Evolutionary conservation across 2,113 vertebrate genomes (phyloP), one percentile per base, ranked within the genome.

Genomic region (Girardinichthys multiradiatus): DNA sequence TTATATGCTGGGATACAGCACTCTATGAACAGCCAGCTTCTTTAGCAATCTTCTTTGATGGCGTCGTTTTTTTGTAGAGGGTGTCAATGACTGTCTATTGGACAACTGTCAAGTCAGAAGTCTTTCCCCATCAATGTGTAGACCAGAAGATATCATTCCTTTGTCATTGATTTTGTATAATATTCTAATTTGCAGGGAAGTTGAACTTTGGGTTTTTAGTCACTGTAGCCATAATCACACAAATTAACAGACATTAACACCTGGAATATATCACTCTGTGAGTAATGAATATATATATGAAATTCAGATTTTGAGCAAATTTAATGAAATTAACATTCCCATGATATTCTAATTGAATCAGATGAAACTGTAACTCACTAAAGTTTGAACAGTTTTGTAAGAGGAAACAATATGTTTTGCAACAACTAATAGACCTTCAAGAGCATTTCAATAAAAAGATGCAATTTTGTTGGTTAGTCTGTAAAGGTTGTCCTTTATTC

Each of bases 311-410:
- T 12, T 62, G 10, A 24, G 6, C 2, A 14, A 26, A 45, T 19
- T 14, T 24, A 54, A n/a, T 3, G 7, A 10, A 24, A n/a, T 54
- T 24, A 11, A 9, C 24, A 10, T 24, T 54, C 48, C 2, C 8
- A 54, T 54, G 48, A 54, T 54, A 54, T 54, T 54, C 24, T 54
- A 54, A 54, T 54, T 54, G 21, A n/a, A 21, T 45, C 2, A 54
- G 48, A 24, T n/a, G 24, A 54, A 54, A 7, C 26, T 70, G 21
- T 7, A 15, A 45, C 58, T 82, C 29, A 71, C 59, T 54, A n/a
- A 65, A 73, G 68, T 70, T 6, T 64, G 26, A 71, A 68, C 17
- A 35, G 28, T 37, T 68, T 30, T 17, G 13, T 65, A 74, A 60
- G 67, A 72, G 33, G 4, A 63, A 31, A 74, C n/a, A 45, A 15